phyloP scores from a whole-genome alignment of 2,113 vertebrate genomes.

The Oncorhynchus gorbuscha region DNA sequence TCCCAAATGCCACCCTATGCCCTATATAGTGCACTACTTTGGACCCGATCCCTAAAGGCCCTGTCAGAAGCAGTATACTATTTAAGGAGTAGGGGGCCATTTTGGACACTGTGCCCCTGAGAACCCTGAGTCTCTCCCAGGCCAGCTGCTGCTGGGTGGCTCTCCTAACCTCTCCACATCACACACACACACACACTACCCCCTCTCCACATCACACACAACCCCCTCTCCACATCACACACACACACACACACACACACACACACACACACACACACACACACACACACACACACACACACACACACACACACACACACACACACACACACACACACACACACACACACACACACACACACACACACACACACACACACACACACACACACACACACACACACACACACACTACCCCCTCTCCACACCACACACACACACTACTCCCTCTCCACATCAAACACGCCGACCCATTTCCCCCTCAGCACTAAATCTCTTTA shows the following conservation, averaged over 20 bases:
- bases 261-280: conserved; percentile 28
- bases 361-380: no score
- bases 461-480: conserved; percentile 54
- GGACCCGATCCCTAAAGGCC: no score
- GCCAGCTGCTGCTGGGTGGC: conserved; percentile 63
- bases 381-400: conserved; percentile 30
- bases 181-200: conserved; percentile 17
- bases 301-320: not conserved
- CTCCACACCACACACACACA: conserved; percentile 36
- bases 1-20: no score
- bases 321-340: conserved; percentile 30
- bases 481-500: conserved; percentile 74
- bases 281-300: conserved; percentile 31
- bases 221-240: conserved; percentile 49
- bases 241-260: not conserved
- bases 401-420: conserved; percentile 22
- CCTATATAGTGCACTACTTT: no score
- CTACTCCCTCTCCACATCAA: conserved; percentile 61
- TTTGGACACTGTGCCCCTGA: conserved; percentile 10
- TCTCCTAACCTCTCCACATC: conserved; percentile 54
- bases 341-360: no score
- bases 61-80: no score
- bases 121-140: conserved; percentile 54
- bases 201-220: not conserved
- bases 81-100: no score